Base-by-base conservation (phyloP, 2,113 vertebrate species). In the Cairina moschata region DNA sequence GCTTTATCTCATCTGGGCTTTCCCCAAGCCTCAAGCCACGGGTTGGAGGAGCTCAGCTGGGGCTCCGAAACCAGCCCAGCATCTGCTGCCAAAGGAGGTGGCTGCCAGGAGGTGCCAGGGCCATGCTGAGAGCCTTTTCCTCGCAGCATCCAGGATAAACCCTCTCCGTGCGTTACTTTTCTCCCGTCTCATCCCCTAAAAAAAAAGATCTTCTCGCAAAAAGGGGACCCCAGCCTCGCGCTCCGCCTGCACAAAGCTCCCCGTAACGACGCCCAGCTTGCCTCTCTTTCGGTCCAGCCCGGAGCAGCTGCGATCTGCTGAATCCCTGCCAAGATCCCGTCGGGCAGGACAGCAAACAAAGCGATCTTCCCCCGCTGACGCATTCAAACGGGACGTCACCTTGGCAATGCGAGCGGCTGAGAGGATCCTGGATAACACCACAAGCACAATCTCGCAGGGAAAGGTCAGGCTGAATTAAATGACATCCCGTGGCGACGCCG, bases 301-400 rank as follows among this genome's bases (percentile, higher is more conserved):
- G 5, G 93, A 95, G 85, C 90, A 96, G 96, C 96, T 97, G 96
- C 94, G 36, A 69, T 86, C 81, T 55, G 1, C 81, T 97, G 95
- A 94, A 94, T 78, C 65, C 59, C 72, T 93, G 96, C 96, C 96
- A 95, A 96, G 88, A 83, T 87, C 81, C 72, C 48, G 89, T 95
- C 95, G 94, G 81, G 92, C 95, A 95, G 93, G 96, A 94, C 91
- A 91, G 92, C 95, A 96, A 96, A 97, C 95, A 97, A 95, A 96
- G 96, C 13, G 5, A 34, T 86, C 88, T 34, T 42, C 93, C 1
- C 73, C 22, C 6, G 7, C 54, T 97, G 93, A 97, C 95, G 85
- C 93, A 93, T 50, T 86, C 12, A 46, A 89, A 42, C 31, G 4
- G 87, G 90, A 93, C 68, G 67, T 95, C 95, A 95, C 95, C 95